Evolutionary conservation across 2,113 vertebrate genomes (phyloP), one percentile per base, ranked within the genome.

Genomic region (Suncus etruscus): DNA sequence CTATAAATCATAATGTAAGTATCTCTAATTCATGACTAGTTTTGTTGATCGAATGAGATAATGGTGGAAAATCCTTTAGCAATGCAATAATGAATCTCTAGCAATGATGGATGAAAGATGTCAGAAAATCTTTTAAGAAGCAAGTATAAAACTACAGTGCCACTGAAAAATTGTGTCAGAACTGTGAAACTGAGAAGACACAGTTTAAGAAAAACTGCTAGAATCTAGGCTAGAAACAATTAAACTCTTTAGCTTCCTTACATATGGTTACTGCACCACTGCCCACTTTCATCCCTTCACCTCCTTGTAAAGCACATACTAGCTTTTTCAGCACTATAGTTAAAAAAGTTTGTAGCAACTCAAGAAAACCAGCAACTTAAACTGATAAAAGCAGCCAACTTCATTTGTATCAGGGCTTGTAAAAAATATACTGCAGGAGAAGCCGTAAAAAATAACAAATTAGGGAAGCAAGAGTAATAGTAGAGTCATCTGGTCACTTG

Each of bases 401-500:
- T 51, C 1, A 61, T 79, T 89, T 54, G 31, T 12, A 54, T 14
- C 1, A 63, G 11, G 48, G 29, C 76, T 12, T 45, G 14, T 66
- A 86, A 39, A 65, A 14, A 8, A 25, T 25, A 63, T 9, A 8
- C 0, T 8, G 2, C 1, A 1, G 45, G 0, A 0, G 11, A 48
- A 47, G n/a, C 24, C 32, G 14, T 66, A 27, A 51, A 51, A 83
- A 66, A 3, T 31, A 69, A 11, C 24, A 24, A 69, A 47, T 11
- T 47, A 54, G 8, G 27, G 39, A 39, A 39, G 39, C 39, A 39
- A 39, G 39, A 39, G 39, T 39, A 39, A 39, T 39, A 39, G 39
- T 5, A 39, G 39, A 39, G 39, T 39, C 39, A 39, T 3, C 39
- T 39, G 39, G 39, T 39, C 39, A 39, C 39, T 39, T 39, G 39